Percentiles rank a stretch among this genome's conserved stretches.
These are phyloP conservation scores for Antheraea pernyi DNA, from an alignment of 1,140 invertebrate genomes.

Conservation along the genomic window DNA sequence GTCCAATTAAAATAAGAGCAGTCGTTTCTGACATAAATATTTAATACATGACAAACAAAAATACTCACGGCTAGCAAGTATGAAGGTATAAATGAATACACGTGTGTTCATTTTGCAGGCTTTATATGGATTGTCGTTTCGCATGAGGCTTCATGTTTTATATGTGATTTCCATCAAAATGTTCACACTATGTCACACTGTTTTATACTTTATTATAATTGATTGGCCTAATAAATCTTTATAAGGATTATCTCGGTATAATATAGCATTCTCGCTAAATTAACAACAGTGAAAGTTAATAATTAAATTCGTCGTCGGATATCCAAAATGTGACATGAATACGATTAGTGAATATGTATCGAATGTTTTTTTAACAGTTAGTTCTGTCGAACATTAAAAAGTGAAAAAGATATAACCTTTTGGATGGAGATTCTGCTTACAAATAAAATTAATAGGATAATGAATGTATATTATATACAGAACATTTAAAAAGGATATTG, in stretches of 20 bases:
- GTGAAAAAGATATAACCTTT: no score
- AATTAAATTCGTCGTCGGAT: conserved; percentile 4
- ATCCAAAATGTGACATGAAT: conserved; percentile 2
- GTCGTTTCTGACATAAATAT: no score
- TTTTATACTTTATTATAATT: background rate
- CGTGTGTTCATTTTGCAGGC: conserved; percentile 50
- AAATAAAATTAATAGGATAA: no score
- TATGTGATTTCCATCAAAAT: conserved; percentile 57
- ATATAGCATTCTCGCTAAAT: background rate
- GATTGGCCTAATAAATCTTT: background rate
- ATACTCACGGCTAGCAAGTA: conserved; percentile 42
- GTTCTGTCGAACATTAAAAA: background rate
- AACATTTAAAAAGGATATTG: no score
- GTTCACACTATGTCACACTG: conserved; percentile 30
- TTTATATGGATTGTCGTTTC: conserved; percentile 45
- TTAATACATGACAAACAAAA: conserved; percentile 9
- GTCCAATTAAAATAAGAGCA: no score
- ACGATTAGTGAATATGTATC: background rate
- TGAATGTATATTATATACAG: no score
- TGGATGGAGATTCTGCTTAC: no score
- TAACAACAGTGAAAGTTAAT: background rate
- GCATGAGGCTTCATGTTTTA: conserved; percentile 41
- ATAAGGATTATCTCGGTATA: background rate
- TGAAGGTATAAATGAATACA: conserved; percentile 30
- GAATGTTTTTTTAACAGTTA: background rate